Conservation (phyloP, 2,113 vertebrate species). For the Eurypyga helias region DNA sequence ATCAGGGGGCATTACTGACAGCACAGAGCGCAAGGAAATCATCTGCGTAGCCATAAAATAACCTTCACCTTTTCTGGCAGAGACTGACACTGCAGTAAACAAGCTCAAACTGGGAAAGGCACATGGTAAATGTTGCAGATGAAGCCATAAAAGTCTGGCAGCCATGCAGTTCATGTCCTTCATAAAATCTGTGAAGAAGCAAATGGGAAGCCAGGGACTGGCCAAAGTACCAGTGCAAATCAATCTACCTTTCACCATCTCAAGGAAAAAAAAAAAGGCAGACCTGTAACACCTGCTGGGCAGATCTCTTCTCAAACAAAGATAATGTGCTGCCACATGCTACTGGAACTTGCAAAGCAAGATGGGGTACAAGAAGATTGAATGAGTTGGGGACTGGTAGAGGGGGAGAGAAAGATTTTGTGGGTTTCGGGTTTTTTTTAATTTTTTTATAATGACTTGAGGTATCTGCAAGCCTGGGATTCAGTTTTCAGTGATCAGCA, state of each 20-base stretch:
- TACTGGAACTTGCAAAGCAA: background rate
- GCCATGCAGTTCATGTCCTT: slow-evolving; percentile 50
- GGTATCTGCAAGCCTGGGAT: background rate
- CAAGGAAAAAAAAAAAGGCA: background rate
- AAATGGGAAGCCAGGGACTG: slow-evolving; percentile 61
- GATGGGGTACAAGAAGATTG: background rate
- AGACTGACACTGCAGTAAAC: slow-evolving; percentile 56
- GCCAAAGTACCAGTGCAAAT: slow-evolving; percentile 27
- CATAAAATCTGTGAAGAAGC: slow-evolving; percentile 67
- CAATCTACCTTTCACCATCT: slow-evolving; percentile 1
- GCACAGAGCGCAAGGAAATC: slow-evolving; percentile 43
- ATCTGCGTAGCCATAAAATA: slow-evolving; percentile 56
- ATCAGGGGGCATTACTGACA: slow-evolving; percentile 24
- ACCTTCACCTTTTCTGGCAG: slow-evolving; percentile 69
- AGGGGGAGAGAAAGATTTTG: background rate
- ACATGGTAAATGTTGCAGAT: slow-evolving; percentile 43
- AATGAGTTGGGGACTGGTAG: background rate
- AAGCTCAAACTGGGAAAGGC: slow-evolving; percentile 55
- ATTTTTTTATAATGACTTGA: background rate
- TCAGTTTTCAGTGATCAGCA: background rate
- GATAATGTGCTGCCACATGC: background rate
- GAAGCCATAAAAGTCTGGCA: slow-evolving; percentile 73
- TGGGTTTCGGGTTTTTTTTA: too few species aligned
- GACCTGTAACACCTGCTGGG: background rate
- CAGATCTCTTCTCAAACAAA: background rate